Base-by-base conservation (phyloP, 2,113 vertebrate species). In the Egretta garzetta region DNA sequence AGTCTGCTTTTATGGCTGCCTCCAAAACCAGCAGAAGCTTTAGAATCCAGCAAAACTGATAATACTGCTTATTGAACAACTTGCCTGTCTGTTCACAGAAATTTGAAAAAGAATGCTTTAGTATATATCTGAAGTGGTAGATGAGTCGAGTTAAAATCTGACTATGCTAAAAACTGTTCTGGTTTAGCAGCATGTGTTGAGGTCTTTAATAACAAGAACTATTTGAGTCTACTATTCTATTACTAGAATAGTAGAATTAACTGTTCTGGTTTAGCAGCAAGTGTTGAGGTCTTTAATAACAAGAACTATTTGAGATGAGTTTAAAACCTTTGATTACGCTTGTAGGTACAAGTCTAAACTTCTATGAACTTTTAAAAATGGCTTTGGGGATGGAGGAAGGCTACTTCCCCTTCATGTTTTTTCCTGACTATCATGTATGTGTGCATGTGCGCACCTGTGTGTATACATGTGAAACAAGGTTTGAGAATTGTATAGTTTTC, bases 21-120 rank as follows among this genome's bases (percentile, higher is more conserved):
- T 90, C 53, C 58, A 90, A 93, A 93, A 79, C 53, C 52, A 82
- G 81, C 81, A 88, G 62, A 75, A 93, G 58, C 47, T 82, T 90
- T 35, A 76, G 39, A 88, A 86, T 53, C 30, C 53, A 41, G 43
- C 26, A 80, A 43, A 75, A 49, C 5, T 80, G 39, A 18, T 86
- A 79, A 43, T 63, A 3, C 14, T 30, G 1, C 72, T 67, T 67
- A 24, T 67, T 72, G 70, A 75, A 32, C 1, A 3, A 30, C 24
- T 73, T 88, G 47, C 77, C 6, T 90, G 43, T 30, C 60, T 47
- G 30, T 63, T 80, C 32, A n/a, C 18, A 79, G 72, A 35, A 71
- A n/a, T 35, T 33, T 33, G 17, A 24, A 91, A 24, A 68, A 56
- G 10, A 56, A 30, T 72, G 23, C 12, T 39, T 19, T 41, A 41